phyloP scores from a whole-genome alignment of 2,888 invertebrate genomes.

The Drosophila aldrichi region DNA sequence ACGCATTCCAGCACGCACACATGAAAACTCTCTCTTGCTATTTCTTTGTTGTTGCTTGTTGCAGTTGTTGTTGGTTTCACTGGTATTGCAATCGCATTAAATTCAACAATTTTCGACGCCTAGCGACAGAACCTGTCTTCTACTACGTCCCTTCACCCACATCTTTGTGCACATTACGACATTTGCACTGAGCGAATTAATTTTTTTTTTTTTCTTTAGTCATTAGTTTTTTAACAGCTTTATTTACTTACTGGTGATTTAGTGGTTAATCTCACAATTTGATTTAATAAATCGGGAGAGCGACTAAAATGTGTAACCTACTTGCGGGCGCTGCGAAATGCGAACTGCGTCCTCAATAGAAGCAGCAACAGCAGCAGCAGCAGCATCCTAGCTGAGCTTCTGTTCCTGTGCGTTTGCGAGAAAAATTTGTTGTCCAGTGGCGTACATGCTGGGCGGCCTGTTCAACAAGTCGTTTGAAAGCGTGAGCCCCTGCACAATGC shows the following conservation, averaged over 20 bases:
- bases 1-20: constrained; percentile 18
- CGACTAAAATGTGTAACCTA: constrained; percentile 73
- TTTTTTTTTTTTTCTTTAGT: background rate
- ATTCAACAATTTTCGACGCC: constrained; percentile 51
- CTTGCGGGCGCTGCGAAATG: constrained; percentile 73
- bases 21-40: constrained; percentile 3
- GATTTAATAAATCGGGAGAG: constrained; percentile 25
- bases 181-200: background rate
- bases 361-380: constrained; percentile 27
- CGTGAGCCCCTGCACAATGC: background rate
- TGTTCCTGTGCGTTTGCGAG: constrained; percentile 41
- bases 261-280: constrained; percentile 12
- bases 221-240: background rate
- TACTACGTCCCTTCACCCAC: background rate
- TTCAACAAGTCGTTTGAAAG: constrained; percentile 48
- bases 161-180: constrained; percentile 1
- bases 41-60: constrained; percentile 19
- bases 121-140: constrained; percentile 6
- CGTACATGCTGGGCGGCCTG: constrained; percentile 12
- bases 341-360: constrained; percentile 51
- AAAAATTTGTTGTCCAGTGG: constrained; percentile 50
- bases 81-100: constrained; percentile 47
- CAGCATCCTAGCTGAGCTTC: constrained; percentile 57
- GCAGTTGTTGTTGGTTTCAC: constrained; percentile 20
- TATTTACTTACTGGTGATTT: constrained; percentile 12